Evolutionary conservation across 2,888 invertebrate species (phyloP), one percentile per base, ranked within the genome.

Genomic region (Polia nebulosa): DNA sequence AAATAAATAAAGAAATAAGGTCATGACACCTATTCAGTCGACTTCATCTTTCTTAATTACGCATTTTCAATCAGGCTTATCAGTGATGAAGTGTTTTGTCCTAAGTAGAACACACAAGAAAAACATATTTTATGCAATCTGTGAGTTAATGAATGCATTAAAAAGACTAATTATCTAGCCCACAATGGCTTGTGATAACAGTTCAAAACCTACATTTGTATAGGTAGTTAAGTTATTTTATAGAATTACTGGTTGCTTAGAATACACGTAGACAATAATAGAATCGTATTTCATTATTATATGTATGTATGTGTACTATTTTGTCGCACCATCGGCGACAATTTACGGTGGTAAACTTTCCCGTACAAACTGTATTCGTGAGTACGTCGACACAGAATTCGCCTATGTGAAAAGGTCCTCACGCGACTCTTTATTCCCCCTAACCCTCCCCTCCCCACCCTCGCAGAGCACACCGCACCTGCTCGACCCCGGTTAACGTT

Each of bases 351-450:
- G 34, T 58, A 60, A 49, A 45, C 39, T 45, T 69, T 69, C 15
- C 56, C 52, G 9, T 60, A 36, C 3, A 60, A 67, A 57, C 39
- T 36, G 22, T 41, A 36, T 47, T 60, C 25, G 27, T 51, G 27
- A 58, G n/a, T 57, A 61, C 29, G 34, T 63, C 39, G 34, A 68
- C 53, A 69, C 11, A 25, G 44, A 61, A 78, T 61, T 79, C 45
- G 71, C 71, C 53, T 68, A 64, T 72, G 34, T 73, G 25, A 47
- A 78, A 68, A 62, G 39, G 71, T 60, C 55, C 64, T 45, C 71
- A 82, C 64, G 71, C 71, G 32, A 73, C 67, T 47, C 45, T 22
- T 56, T 65, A 62, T 22, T 25, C 39, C 61, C 51, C 63, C 52
- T 3, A n/a, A n/a, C n/a, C 41, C 7, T 32, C 47, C 41, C 53